A percentile compares a stretch with the other conserved stretches of the same genome.
Conservation (phyloP, 35 echinoderm and acorn worm species). For the Ophiothrix spiculata region DNA sequence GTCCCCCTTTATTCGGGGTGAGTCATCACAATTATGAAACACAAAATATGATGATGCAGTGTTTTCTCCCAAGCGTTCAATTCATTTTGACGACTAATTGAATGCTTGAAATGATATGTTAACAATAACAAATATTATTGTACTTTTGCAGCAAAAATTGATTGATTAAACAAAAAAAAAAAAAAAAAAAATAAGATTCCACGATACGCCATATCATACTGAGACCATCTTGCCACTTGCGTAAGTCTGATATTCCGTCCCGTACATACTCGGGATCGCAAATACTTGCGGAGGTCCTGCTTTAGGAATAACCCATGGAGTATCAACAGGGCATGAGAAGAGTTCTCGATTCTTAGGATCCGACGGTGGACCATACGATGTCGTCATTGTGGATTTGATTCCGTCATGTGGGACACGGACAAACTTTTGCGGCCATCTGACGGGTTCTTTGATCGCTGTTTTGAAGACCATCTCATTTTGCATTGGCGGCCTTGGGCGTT, state of each 20-base stretch:
- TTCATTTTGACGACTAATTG: no score
- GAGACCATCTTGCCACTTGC: constrained; percentile 80
- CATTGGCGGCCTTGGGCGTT: constrained; percentile 80
- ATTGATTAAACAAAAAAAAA: no score
- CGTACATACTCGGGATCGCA: constrained; percentile 85
- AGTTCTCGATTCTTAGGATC: constrained; percentile 83
- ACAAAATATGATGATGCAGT: no score
- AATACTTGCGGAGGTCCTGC: constrained; percentile 71
- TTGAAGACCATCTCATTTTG: constrained; percentile 92
- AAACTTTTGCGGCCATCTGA: constrained; percentile 91
- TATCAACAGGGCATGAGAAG: constrained; percentile 93
- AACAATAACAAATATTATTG: no score
- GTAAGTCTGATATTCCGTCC: constrained; percentile 90
- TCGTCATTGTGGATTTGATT: constrained; percentile 64
- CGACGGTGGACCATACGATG: constrained; percentile 75
- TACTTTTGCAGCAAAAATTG: no score
- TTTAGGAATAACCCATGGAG: constrained; percentile 88
- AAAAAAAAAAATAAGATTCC: no score
- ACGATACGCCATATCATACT: no score
- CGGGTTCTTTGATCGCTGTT: constrained; percentile 80
- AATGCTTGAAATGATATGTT: no score
- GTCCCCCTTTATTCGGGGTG: no score
- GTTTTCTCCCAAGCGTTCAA: no score
- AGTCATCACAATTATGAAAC: no score
- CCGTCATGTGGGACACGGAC: constrained; percentile 74